Percentiles rank a stretch among this genome's conserved stretches.
Evolutionary conservation across 2,888 invertebrate species (phyloP).

Genomic region (Athalia rosae): DNA sequence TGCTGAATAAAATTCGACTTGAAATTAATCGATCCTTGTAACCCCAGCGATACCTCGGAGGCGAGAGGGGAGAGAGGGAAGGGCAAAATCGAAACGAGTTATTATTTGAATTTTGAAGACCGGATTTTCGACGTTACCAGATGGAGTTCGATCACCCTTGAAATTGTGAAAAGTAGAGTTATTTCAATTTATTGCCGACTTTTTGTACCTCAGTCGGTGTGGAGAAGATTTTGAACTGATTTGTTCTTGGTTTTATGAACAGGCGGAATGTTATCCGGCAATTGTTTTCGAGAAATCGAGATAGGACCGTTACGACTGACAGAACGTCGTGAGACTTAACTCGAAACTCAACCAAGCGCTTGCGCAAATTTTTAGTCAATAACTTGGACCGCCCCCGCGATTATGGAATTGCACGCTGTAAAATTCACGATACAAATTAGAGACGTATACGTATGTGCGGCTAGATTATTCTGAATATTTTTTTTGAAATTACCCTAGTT

Average conservation of each 20-base stretch:
- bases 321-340: constrained; percentile 4
- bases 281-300: constrained; percentile 7
- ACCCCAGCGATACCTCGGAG: background rate
- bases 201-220: background rate
- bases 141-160: no score
- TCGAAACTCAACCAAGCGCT: constrained; percentile 55
- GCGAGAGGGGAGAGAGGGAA: background rate
- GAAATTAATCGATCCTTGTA: background rate
- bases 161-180: background rate
- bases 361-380: constrained; percentile 64
- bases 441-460: background rate
- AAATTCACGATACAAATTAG: background rate
- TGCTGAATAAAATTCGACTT: constrained; percentile 48
- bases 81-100: background rate
- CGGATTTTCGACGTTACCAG: background rate
- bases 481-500: background rate
- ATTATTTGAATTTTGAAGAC: background rate
- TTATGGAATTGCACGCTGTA: background rate
- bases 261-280: background rate
- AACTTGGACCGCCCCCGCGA: constrained; percentile 58
- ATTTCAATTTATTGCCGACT: background rate
- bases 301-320: constrained; percentile 1
- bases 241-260: background rate
- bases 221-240: background rate
- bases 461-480: background rate